Evolutionary conservation across 2,888 invertebrate species (phyloP).

Genomic region (Calameuta pallipes): DNA sequence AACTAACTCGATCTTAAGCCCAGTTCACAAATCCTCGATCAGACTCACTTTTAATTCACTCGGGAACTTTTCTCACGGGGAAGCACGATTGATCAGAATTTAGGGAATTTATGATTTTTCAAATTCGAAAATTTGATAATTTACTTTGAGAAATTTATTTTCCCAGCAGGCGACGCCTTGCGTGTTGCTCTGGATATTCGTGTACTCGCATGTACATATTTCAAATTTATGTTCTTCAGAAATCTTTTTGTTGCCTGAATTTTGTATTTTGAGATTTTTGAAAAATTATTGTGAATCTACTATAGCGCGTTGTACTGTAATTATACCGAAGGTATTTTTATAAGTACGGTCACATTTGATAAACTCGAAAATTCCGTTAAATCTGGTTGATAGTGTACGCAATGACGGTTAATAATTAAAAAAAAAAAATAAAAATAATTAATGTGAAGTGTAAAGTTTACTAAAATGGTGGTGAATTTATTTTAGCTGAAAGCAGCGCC

Average conservation of each 20-base stretch:
- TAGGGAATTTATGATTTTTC: background rate
- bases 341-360: background rate
- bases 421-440: background rate
- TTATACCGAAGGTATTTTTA: background rate
- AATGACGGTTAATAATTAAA: background rate
- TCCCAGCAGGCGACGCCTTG: background rate
- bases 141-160: background rate
- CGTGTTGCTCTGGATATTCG: background rate
- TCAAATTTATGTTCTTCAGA: background rate
- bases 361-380: background rate
- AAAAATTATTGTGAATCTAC: background rate
- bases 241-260: background rate
- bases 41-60: background rate
- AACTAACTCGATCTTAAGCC: background rate
- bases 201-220: no score
- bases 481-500: conserved; percentile 61
- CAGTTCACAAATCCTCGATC: background rate
- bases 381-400: background rate
- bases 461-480: conserved; percentile 9
- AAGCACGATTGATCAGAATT: background rate
- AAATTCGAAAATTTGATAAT: no score
- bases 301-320: background rate
- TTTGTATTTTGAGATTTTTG: background rate
- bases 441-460: background rate
- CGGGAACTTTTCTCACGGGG: background rate